Evolutionary conservation across 1,140 invertebrate species (phyloP), one percentile per base, ranked within the genome.

Genomic region (Rhopalosiphum maidis): DNA sequence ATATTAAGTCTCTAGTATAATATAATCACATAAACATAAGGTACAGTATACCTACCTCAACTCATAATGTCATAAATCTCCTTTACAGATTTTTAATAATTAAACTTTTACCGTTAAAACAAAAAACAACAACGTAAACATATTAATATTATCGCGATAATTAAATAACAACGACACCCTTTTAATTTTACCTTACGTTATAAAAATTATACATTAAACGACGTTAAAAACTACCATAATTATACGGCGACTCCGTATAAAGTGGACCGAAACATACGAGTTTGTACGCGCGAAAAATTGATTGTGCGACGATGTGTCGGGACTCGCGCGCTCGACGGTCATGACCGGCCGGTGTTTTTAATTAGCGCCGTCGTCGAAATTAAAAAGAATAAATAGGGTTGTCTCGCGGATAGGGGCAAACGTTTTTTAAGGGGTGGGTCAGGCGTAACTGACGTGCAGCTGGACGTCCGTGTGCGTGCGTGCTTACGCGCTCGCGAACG

Each of bases 361-460:
- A 77, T 77, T 77, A 77, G 60, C n/a, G 60, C 60, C 60, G 60
- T 77, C 60, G 60, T 77, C 30, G 60, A 77, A 77, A 77, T 77
- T 77, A 77, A 77, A n/a, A 68, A 68, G 3, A 68, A 60, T 25
- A 87, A 87, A 87, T n/a, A 48, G 85, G 85, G 85, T 87, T 46
- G n/a, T 15, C 30, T 30, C 25, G 43, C 43, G 23, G n/a, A 41
- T n/a, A 48, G 86, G 86, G 46, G 46, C 15, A 88, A 48, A 86
- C 41, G 30, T 41, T 46, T 41, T 51, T 77, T 77, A n/a, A 77
- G 60, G 60, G 60, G 60, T 77, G n/a, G 60, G 15, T 43, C 25
- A 41, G 60, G 18, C 15, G 30, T 77, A 77, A 85, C 37, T 43
- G 83, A 25, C 25, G 43, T 51, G 87, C 87, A 54, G 87, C 87